Evolutionary conservation across 37 sponge, comb jelly and placozoan species (phyloP).

Genomic region (Aplysina aerophoba): DNA sequence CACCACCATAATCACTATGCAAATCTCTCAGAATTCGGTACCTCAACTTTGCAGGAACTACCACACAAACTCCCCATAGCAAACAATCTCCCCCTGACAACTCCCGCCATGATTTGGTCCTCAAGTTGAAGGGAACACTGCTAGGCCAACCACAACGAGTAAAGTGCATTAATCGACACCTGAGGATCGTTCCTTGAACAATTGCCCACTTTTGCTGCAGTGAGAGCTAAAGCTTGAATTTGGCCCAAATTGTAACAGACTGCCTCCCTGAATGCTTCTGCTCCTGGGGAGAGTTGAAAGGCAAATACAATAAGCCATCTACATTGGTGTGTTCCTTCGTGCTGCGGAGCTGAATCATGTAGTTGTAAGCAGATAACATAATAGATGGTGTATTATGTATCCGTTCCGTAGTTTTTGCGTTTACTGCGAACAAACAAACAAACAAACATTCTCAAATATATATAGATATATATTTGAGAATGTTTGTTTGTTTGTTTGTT

Average conservation of each 20-base stretch:
- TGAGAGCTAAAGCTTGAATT: slow-evolving; percentile 4
- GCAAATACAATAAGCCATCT: slow-evolving; percentile 23
- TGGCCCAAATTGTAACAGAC: slow-evolving; percentile 10
- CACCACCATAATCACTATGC: slow-evolving; percentile 10
- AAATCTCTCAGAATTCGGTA: background rate
- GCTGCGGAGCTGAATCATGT: background rate
- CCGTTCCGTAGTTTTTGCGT: too few relatives aligned
- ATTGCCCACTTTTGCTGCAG: background rate
- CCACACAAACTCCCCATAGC: slow-evolving; percentile 9
- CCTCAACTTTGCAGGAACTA: background rate
- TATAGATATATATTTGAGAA: too few relatives aligned
- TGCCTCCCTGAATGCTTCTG: background rate
- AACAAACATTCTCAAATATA: too few relatives aligned
- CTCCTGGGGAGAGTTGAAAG: slow-evolving; percentile 9
- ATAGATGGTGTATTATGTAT: too few relatives aligned
- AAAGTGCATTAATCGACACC: background rate
- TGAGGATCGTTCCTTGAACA: background rate
- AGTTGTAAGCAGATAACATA: slow-evolving; percentile 3
- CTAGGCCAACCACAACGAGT: slow-evolving; percentile 19
- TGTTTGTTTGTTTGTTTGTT: too few relatives aligned
- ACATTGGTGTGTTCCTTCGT: slow-evolving; percentile 30
- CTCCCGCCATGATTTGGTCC: background rate
- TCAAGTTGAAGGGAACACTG: background rate
- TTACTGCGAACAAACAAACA: too few relatives aligned
- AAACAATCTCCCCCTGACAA: background rate